Evolutionary conservation across 2,113 vertebrate genomes (phyloP), one percentile per base, ranked within the genome.

Genomic region (Blennius ocellaris): DNA sequence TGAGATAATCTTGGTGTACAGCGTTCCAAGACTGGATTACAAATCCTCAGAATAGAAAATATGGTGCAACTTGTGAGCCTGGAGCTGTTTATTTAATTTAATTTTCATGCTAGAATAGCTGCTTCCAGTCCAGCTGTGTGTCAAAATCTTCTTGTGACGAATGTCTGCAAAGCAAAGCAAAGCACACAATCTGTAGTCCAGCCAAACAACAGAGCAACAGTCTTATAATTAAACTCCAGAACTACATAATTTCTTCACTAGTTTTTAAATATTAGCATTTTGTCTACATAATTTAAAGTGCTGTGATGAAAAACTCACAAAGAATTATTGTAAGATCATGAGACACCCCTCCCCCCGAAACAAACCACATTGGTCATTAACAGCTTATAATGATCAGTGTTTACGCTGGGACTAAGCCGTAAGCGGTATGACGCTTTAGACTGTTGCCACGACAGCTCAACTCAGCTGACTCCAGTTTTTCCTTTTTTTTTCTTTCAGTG

Each of bases 21-120:
- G 7, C 7, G 53, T 10, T 21, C 51, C 21, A 69, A 37, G 7
- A 44, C 2, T 8, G 3, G 39, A 52, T 75, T 47, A 53, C 10
- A 40, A 54, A 67, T 1, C 1, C 16, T 41, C 43, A 40, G 10
- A 62, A 50, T 14, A 47, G 39, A 63, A 73, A 56, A 58, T 45
- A 44, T 58, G 59, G 54, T 49, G 74, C 14, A 30, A 43, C 17
- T 36, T 68, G 16, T 38, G 17, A 57, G 50, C 71, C 67, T 59
- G 30, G 55, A 70, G 78, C 50, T 78, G 45, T 76, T 75, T 69
- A 53, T 69, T 69, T 53, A 0, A 38, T 51, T 37, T 21, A 49
- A 9, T 69, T 69, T 52, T 72, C 40, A 64, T 45, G 69, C 60
- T 68, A 74, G 49, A 81, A 47, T 64, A 43, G 45, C 7, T 67